Conservation (phyloP, 1,140 invertebrate species). For the Dreissena polymorpha region DNA sequence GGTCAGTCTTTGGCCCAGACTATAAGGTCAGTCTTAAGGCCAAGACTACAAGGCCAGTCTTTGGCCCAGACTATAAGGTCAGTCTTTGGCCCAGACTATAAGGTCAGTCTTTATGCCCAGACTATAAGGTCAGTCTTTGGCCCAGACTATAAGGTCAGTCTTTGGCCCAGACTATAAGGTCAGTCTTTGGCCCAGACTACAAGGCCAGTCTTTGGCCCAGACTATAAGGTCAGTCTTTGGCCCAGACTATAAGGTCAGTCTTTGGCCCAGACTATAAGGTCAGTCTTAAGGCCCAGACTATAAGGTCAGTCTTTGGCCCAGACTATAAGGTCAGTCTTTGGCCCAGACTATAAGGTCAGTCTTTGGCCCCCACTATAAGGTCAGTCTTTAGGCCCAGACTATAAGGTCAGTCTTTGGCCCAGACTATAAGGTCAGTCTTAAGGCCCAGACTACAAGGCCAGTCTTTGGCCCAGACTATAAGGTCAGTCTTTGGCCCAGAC, state of each 20-base stretch:
- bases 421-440: constrained; percentile 96
- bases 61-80: too few relatives aligned
- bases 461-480: constrained; percentile 99
- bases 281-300: constrained; percentile 99
- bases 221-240: constrained; percentile 84
- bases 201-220: constrained; percentile 87
- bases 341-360: constrained; percentile 99
- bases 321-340: constrained; percentile 80
- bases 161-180: too few relatives aligned
- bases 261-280: too few relatives aligned
- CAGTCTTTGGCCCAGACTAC: constrained; percentile 99
- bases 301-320: constrained; percentile 87
- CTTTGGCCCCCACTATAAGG: too few relatives aligned
- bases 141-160: constrained; percentile 98
- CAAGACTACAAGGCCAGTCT: too few relatives aligned
- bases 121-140: constrained; percentile 84
- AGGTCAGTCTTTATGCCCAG: constrained; percentile 85
- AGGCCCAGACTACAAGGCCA: too few relatives aligned
- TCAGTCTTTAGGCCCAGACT: too few relatives aligned
- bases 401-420: constrained; percentile 92
- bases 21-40: constrained; percentile 91
- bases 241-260: constrained; percentile 98
- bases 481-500: constrained; percentile 83
- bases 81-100: constrained; percentile 99
- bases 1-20: constrained; percentile 99